phyloP scores from a whole-genome alignment of 2,797 vertebrate genomes.

The Erethizon dorsatum region DNA sequence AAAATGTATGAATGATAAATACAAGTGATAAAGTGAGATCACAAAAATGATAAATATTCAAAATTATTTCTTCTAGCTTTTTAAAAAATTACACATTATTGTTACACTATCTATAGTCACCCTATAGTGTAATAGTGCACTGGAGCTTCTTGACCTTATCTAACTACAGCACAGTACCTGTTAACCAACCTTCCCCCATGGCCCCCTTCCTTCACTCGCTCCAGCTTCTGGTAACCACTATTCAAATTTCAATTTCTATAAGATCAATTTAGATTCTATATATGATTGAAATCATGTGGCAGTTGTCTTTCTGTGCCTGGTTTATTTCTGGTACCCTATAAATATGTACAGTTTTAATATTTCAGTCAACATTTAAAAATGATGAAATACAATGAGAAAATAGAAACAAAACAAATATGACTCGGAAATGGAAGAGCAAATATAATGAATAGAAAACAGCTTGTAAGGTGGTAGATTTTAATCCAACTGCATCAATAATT shows the following conservation, averaged over 20 bases:
- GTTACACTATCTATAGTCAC: background rate
- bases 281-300: background rate
- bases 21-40: constrained; percentile 1
- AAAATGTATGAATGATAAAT: constrained; percentile 19
- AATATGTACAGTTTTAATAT: background rate
- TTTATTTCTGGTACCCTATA: background rate
- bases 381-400: background rate
- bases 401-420: background rate
- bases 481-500: background rate
- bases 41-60: constrained; percentile 8
- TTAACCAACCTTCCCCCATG: background rate
- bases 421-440: background rate
- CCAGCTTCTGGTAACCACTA: background rate
- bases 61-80: background rate
- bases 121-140: background rate
- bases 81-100: background rate
- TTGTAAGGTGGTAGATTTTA: background rate
- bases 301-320: background rate
- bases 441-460: constrained; percentile 19
- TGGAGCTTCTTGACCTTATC: background rate
- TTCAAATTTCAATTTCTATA: background rate
- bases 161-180: background rate
- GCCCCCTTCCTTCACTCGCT: background rate
- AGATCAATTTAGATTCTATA: background rate
- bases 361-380: background rate